Evolutionary conservation across 92 coral and sea anemone species (phyloP).

Genomic region (Metridium senile): DNA sequence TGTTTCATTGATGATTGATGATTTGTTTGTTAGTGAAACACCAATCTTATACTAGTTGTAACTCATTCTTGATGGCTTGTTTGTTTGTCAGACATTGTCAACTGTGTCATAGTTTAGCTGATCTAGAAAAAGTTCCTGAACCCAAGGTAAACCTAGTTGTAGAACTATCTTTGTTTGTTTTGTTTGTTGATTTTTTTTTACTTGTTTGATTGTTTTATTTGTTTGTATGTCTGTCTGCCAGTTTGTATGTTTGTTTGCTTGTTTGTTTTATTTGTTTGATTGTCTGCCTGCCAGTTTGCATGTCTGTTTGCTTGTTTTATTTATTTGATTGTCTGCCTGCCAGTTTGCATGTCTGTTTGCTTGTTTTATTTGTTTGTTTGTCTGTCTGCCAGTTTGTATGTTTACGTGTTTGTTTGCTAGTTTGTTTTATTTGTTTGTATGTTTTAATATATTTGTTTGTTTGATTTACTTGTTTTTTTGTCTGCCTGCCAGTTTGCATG

Average conservation of each 20-base stretch:
- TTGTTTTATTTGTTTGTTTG: neutral
- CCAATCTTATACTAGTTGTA: too few relatives aligned
- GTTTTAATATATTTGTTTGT: too few relatives aligned
- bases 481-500: too few relatives aligned
- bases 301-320: neutral
- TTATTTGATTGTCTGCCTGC: neutral
- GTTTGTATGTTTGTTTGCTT: neutral
- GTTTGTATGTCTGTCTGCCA: neutral
- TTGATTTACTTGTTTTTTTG: too few relatives aligned
- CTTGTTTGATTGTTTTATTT: neutral
- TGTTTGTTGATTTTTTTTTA: neutral
- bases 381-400: neutral
- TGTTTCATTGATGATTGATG: too few relatives aligned
- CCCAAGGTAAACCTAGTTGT: slow-evolving; percentile 73
- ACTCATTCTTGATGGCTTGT: neutral
- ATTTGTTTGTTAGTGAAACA: too few relatives aligned
- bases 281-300: neutral
- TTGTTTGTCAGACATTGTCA: slow-evolving; percentile 69
- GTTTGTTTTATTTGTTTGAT: too few relatives aligned
- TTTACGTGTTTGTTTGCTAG: neutral
- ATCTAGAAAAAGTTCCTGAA: slow-evolving; percentile 87
- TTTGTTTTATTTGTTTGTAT: too few relatives aligned
- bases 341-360: neutral
- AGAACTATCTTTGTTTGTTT: neutral
- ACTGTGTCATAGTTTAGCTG: slow-evolving; percentile 91